These are phyloP conservation scores for Drosophila persimilis DNA, from an alignment of 1,140 invertebrate species.

Conservation along the genomic window DNA sequence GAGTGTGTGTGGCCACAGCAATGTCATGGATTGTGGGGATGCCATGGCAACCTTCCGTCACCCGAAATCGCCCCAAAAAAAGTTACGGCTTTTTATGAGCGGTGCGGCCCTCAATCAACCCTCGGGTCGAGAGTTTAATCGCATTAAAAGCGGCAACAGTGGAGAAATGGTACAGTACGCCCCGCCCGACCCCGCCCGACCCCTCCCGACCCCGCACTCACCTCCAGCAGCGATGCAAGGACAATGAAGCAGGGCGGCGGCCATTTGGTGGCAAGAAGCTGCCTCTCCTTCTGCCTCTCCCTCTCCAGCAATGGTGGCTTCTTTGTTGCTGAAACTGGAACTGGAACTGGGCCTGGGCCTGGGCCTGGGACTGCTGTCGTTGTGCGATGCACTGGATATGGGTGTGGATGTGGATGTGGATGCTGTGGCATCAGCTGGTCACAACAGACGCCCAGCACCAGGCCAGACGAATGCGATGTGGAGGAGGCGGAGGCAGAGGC, in stretches of 20 bases:
- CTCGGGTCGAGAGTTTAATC: constrained; percentile 47
- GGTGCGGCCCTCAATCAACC: constrained; percentile 58
- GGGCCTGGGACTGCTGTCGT: constrained; percentile 14
- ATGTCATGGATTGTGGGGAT: constrained; percentile 58
- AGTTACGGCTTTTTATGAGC: constrained; percentile 42
- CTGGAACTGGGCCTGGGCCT: background rate
- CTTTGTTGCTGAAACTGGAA: constrained; percentile 1
- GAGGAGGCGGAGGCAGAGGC: background rate
- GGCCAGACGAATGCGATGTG: constrained; percentile 47
- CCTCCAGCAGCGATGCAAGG: constrained; percentile 93
- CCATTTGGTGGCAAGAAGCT: constrained; percentile 80
- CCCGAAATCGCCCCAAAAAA: constrained; percentile 9
- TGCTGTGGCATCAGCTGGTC: constrained; percentile 70
- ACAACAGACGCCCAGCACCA: constrained; percentile 72
- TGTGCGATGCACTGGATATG: constrained; percentile 17
- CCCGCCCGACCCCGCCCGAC: background rate
- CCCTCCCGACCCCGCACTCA: constrained; percentile 83
- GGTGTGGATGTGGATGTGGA: constrained; percentile 3
- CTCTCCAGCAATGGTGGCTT: background rate
- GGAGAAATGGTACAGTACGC: too few relatives aligned
- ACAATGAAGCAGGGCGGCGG: constrained; percentile 95
- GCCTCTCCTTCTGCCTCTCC: constrained; percentile 28
- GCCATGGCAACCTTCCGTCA: constrained; percentile 61
- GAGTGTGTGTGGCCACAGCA: constrained; percentile 23
- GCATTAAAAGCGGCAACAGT: constrained; percentile 57